Percentiles rank a stretch among this genome's conserved stretches.
phyloP scores from a whole-genome alignment of 2,888 invertebrate species.

The Anoplius nigerrimus region DNA sequence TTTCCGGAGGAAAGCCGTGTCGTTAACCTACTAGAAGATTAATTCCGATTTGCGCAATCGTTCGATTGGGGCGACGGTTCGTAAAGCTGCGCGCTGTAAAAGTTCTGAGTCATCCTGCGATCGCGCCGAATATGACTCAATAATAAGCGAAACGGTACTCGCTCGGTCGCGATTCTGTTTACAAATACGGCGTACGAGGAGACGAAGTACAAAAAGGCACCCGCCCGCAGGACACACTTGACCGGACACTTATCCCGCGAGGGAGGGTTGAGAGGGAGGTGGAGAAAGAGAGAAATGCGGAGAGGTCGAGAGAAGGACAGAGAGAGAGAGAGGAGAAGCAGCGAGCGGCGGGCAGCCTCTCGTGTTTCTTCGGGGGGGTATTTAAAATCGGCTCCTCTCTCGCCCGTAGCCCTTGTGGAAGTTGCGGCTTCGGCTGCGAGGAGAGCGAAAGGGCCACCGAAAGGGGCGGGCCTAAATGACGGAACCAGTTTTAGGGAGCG shows the following conservation, averaged over 20 bases:
- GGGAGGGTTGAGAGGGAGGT: background rate
- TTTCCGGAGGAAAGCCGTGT: no score
- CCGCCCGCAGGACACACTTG: no score
- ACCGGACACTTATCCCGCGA: background rate
- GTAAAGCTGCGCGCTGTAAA: no score
- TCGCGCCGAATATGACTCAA: no score
- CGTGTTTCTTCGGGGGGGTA: conserved; percentile 39
- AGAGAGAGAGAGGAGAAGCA: conserved; percentile 6
- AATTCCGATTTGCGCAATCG: no score
- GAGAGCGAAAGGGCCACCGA: conserved; percentile 38
- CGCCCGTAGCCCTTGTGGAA: conserved; percentile 18
- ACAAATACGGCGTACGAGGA: no score
- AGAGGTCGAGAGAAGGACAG: background rate
- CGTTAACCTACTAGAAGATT: no score
- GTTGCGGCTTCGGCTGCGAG: conserved; percentile 25
- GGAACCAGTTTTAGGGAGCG: conserved; percentile 70
- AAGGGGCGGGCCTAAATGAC: conserved; percentile 60
- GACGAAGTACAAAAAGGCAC: no score
- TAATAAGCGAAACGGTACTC: no score
- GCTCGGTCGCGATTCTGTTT: no score
- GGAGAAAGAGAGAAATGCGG: background rate
- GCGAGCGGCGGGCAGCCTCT: conserved; percentile 25
- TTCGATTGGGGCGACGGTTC: no score
- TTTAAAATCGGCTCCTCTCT: conserved; percentile 46
- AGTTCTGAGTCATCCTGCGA: no score